A percentile compares a stretch with the other conserved stretches of the same genome.
Evolutionary conservation across 2,797 vertebrate species (phyloP).

Genomic region (Channallabes apus): DNA sequence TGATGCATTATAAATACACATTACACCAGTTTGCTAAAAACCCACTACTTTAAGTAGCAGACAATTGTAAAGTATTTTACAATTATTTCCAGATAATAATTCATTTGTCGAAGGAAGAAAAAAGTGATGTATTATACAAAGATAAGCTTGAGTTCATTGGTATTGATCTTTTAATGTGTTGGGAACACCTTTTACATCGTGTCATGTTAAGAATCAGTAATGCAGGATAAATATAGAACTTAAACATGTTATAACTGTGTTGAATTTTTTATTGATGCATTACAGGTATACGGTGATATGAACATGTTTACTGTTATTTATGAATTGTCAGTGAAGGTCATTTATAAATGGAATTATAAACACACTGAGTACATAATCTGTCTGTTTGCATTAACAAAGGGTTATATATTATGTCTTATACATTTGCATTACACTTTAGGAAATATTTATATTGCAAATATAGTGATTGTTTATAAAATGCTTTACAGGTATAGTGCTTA

Average conservation of each 20-base stretch:
- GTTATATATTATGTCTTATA: not conserved
- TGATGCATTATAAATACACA: too few species aligned
- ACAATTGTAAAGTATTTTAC: too few species aligned
- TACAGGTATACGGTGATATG: not conserved
- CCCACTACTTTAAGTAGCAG: too few species aligned
- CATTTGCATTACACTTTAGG: not conserved
- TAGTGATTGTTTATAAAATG: not conserved
- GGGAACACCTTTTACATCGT: not conserved
- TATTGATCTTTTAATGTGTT: not conserved
- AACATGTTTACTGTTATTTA: not conserved
- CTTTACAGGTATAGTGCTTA: not conserved
- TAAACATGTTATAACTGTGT: not conserved
- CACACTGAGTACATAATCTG: not conserved
- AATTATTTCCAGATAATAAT: too few species aligned
- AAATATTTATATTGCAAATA: not conserved
- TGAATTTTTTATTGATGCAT: not conserved
- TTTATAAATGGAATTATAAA: not conserved
- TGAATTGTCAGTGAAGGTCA: not conserved
- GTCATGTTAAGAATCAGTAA: not conserved
- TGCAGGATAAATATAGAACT: not conserved
- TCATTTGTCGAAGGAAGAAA: too few species aligned
- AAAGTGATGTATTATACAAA: not conserved
- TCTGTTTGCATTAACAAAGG: not conserved
- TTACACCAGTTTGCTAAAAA: too few species aligned
- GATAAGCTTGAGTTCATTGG: not conserved